Evolutionary conservation across 2,113 vertebrate species (phyloP).

Genomic region (Ondatra zibethicus): DNA sequence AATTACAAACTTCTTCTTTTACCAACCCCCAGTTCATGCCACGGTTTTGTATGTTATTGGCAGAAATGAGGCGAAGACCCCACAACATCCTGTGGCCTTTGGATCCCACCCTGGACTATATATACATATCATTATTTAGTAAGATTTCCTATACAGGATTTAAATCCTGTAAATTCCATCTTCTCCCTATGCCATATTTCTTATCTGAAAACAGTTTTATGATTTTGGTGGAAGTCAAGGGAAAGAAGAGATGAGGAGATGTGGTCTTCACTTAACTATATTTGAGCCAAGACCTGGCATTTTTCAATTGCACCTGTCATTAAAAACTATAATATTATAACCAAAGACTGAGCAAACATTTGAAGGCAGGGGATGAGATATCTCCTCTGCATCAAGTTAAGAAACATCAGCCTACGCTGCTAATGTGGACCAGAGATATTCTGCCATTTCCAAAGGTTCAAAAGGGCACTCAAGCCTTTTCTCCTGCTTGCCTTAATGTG

Average conservation of each 20-base stretch:
- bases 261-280: not conserved
- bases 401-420: not conserved
- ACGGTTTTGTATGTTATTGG: not conserved
- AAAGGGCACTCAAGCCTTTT: not conserved
- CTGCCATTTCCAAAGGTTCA: slow-evolving; percentile 24
- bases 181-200: not conserved
- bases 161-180: not conserved
- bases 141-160: slow-evolving; percentile 31
- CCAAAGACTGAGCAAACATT: not conserved
- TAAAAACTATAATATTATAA: slow-evolving; percentile 12
- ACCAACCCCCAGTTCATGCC: not conserved
- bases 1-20: not conserved
- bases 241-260: not conserved
- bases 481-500: slow-evolving; percentile 31
- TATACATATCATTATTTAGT: not conserved
- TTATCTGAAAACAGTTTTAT: not conserved
- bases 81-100: not conserved
- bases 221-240: not conserved
- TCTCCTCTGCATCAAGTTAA: not conserved
- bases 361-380: not conserved
- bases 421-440: not conserved
- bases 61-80: not conserved
- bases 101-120: not conserved
- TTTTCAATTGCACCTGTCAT: slow-evolving; percentile 4
- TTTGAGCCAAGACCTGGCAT: not conserved